Evolutionary conservation across 1,140 invertebrate genomes (phyloP).

Genomic region (Oreohelix idahoensis): DNA sequence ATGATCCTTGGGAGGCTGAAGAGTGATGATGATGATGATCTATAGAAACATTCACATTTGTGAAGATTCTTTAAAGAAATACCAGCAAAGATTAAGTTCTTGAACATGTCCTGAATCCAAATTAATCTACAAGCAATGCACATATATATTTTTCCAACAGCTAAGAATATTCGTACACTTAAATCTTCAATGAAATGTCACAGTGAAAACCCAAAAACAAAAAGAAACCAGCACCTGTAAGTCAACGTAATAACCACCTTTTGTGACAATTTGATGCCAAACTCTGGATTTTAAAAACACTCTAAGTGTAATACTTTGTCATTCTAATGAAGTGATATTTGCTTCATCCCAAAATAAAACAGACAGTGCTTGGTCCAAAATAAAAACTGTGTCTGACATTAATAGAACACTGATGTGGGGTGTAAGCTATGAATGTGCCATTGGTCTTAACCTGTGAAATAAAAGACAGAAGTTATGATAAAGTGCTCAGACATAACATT

Average conservation of each 20-base stretch:
- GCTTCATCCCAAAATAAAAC: constrained; percentile 26
- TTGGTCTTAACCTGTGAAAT: background rate
- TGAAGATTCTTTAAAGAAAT: background rate
- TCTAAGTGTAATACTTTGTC: too few relatives aligned
- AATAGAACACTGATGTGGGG: background rate
- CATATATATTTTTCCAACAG: too few relatives aligned
- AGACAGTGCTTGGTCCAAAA: constrained; percentile 1
- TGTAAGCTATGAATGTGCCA: constrained; percentile 1
- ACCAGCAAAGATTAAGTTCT: background rate
- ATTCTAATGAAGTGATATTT: background rate
- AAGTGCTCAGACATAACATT: background rate
- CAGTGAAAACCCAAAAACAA: too few relatives aligned
- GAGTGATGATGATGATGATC: too few relatives aligned
- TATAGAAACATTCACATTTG: background rate
- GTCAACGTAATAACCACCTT: too few relatives aligned
- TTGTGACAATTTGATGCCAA: too few relatives aligned
- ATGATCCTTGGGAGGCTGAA: too few relatives aligned
- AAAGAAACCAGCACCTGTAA: too few relatives aligned
- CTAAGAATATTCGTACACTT: too few relatives aligned
- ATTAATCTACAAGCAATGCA: background rate
- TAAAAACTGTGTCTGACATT: background rate
- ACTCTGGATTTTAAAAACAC: too few relatives aligned
- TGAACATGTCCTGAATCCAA: background rate
- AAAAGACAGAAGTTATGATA: background rate
- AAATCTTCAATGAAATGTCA: too few relatives aligned